Evolutionary conservation across 2,113 vertebrate species (phyloP).

Genomic region (Macroglossus sobrinus): DNA sequence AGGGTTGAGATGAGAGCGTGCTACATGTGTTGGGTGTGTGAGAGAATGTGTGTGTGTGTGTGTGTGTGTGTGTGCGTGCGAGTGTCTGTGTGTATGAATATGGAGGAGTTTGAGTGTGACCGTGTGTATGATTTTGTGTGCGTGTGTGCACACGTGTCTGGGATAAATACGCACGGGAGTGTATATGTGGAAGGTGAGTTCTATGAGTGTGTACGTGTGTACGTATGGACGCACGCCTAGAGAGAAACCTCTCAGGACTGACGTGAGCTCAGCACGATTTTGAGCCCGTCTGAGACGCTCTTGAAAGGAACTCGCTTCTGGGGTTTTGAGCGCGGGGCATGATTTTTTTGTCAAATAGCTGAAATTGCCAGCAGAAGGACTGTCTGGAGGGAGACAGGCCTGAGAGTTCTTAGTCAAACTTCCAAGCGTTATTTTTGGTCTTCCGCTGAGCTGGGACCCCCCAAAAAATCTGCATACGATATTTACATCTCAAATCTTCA

Average conservation of each 20-base stretch:
- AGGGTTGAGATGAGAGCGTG: conserved; percentile 63
- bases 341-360: conserved; percentile 26
- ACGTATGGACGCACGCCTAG: not conserved
- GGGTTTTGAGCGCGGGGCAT: not conserved
- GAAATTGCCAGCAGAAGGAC: conserved; percentile 58
- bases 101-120: not conserved
- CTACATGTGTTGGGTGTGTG: not conserved
- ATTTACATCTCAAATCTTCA: conserved; percentile 83
- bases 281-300: not conserved
- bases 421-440: conserved; percentile 79
- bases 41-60: not conserved
- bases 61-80: not conserved
- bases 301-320: not conserved
- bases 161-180: not conserved
- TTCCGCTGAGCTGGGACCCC: conserved; percentile 76
- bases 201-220: too few species aligned
- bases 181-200: not conserved
- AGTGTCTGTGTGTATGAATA: not conserved
- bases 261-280: not conserved
- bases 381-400: conserved; percentile 52
- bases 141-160: not conserved
- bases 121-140: not conserved
- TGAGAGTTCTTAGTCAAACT: conserved; percentile 81
- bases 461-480: conserved; percentile 81
- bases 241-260: not conserved